Base-by-base conservation (phyloP, 2,797 vertebrate genomes). In the Semotilus atromaculatus region DNA sequence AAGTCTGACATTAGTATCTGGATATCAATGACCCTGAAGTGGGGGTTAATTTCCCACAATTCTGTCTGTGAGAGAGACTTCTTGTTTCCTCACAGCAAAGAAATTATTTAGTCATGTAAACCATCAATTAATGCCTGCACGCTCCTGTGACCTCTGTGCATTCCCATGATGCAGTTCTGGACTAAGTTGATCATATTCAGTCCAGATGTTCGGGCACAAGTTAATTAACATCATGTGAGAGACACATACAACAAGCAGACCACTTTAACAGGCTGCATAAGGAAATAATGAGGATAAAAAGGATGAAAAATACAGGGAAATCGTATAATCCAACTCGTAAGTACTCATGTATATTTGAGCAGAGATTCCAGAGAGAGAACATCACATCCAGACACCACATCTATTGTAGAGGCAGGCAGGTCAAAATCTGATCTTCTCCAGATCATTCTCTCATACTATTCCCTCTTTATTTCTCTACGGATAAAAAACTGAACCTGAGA, bases 171-270 rank as follows among this genome's bases (percentile, higher is more conserved):
- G 68, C 82, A 88, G 76, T 83, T 85, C 75, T 87, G 75, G 68
- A 51, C 73, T n/a, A 67, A 83, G 55, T 51, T n/a, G 64, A 36
- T 78, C 76, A 68, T 76, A 88, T 82, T 80, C 74, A 40, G 48
- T 84, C 84, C 86, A 91, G 88, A 90, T 88, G 90, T 88, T 76
- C 36, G 29, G 66, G 84, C 40, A 83, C 76, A 82, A 84, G 43
- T 78, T 82, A 83, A 88, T 86, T 51, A 85, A 71, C 77, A 66
- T 85, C 86, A 86, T 83, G 66, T 89, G 86, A 45, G 58, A 81
- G 81, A 86, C 83, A 85, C 82, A 85, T 84, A 80, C 70, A 70
- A 26, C 5, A 26, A 80, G 76, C 64, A 85, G 72, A 45, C 78
- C 18, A 36, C 38, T 77, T 77, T 38, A 81, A 82, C 76, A 48